A percentile compares a stretch with the other conserved stretches of the same genome.
These are phyloP conservation scores for Dolichomitus sp. DNA, from an alignment of 2,888 invertebrate genomes.

Conservation along the genomic window DNA sequence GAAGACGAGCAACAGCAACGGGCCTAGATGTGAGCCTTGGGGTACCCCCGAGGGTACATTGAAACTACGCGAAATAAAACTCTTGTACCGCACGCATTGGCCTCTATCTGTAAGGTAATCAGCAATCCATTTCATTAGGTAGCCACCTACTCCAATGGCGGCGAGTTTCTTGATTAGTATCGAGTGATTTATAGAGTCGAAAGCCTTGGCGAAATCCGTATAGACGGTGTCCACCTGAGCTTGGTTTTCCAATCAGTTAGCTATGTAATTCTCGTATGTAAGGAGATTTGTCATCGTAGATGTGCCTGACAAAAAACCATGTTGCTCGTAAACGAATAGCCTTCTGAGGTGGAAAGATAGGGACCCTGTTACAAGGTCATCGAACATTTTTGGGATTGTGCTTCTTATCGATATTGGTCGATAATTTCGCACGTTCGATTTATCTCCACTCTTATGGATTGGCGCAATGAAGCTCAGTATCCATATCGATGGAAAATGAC, in stretches of 20 bases:
- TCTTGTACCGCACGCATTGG: not conserved
- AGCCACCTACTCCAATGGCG: conserved; percentile 27
- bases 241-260: not conserved
- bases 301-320: not conserved
- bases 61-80: not conserved
- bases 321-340: not conserved
- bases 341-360: not conserved
- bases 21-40: not conserved
- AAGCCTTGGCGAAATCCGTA: conserved; percentile 12
- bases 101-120: not conserved
- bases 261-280: not conserved
- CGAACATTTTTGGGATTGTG: conserved; percentile 5
- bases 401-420: conserved; percentile 36
- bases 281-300: conserved; percentile 5
- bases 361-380: not conserved
- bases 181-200: not conserved
- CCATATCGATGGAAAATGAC: conserved; percentile 41
- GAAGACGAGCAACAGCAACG: not conserved
- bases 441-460: conserved; percentile 46
- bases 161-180: not conserved
- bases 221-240: not conserved
- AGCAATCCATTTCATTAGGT: not conserved
- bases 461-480: conserved; percentile 52
- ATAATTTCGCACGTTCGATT: conserved; percentile 52
- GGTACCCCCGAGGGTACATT: not conserved